Evolutionary conservation across 2,888 invertebrate species (phyloP).

Genomic region (Drosophila mettleri): DNA sequence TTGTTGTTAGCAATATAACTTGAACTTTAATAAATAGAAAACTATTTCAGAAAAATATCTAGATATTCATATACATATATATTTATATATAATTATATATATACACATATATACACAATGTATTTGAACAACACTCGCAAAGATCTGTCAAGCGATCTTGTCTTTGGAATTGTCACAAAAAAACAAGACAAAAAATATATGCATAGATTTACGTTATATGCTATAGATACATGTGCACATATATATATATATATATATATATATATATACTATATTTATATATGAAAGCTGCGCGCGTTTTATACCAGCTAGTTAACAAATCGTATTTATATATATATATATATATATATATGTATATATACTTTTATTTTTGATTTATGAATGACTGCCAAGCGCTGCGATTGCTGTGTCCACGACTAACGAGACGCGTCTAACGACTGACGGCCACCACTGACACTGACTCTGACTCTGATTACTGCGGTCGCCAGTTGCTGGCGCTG

Average conservation of each 20-base stretch:
- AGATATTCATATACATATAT: slow-evolving; percentile 11
- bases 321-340: slow-evolving; percentile 13
- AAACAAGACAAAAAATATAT: slow-evolving; percentile 47
- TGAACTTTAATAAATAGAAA: slow-evolving; percentile 21
- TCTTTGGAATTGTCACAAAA: slow-evolving; percentile 52
- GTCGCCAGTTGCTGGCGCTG: slow-evolving; percentile 16
- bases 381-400: slow-evolving; percentile 26
- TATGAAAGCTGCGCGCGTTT: slow-evolving; percentile 34
- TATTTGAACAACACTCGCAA: slow-evolving; percentile 39
- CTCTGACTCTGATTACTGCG: slow-evolving; percentile 43
- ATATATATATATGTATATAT: slow-evolving; percentile 20
- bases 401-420: slow-evolving; percentile 58
- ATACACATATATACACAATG: not conserved
- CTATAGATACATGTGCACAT: slow-evolving; percentile 29
- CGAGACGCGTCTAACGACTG: slow-evolving; percentile 68
- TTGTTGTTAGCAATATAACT: slow-evolving; percentile 23
- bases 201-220: slow-evolving; percentile 22
- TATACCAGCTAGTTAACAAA: slow-evolving; percentile 34
- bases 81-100: slow-evolving; percentile 35
- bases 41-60: slow-evolving; percentile 53
- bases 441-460: slow-evolving; percentile 30
- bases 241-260: slow-evolving; percentile 3
- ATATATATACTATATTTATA: slow-evolving; percentile 28
- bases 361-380: slow-evolving; percentile 7
- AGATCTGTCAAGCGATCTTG: slow-evolving; percentile 16